Percentiles rank a stretch among this genome's conserved stretches.
phyloP scores from a whole-genome alignment of 2,888 invertebrate genomes.

The Lithophane semibrunnea region DNA sequence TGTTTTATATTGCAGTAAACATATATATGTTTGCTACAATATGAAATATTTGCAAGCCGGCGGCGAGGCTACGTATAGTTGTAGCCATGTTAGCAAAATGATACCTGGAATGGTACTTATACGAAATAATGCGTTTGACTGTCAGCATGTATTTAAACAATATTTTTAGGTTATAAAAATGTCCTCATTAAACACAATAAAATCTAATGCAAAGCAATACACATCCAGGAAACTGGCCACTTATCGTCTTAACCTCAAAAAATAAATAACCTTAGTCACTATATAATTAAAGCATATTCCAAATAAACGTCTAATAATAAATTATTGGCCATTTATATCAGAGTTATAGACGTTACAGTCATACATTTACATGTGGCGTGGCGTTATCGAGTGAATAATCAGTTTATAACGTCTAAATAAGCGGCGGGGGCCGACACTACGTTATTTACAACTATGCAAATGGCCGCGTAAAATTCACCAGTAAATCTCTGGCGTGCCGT shows the following conservation, averaged over 20 bases:
- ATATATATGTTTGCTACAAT: constrained; percentile 46
- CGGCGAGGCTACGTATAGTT: constrained; percentile 16
- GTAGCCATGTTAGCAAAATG: constrained; percentile 19
- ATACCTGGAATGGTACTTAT: neutral
- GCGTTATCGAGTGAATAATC: constrained; percentile 84
- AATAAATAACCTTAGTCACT: constrained; percentile 13
- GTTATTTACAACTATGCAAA: constrained; percentile 85
- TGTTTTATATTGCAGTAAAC: constrained; percentile 55
- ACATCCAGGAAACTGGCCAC: constrained; percentile 11
- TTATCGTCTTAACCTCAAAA: neutral
- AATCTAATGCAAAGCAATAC: constrained; percentile 9
- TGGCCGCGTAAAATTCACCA: constrained; percentile 78
- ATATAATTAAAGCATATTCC: constrained; percentile 51
- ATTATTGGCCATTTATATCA: constrained; percentile 65
- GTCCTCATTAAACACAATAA: neutral
- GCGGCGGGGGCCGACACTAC: constrained; percentile 79
- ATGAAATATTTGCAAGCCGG: constrained; percentile 56
- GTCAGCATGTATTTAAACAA: no score
- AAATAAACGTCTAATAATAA: constrained; percentile 56
- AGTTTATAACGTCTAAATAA: constrained; percentile 86
- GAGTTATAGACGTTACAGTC: constrained; percentile 72
- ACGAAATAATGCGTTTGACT: constrained; percentile 6
- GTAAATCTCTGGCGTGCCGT: constrained; percentile 77
- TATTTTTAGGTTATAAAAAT: neutral
- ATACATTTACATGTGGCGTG: constrained; percentile 80